Evolutionary conservation across 2,113 vertebrate genomes (phyloP), one percentile per base, ranked within the genome.

Genomic region (Notechis scutatus): DNA sequence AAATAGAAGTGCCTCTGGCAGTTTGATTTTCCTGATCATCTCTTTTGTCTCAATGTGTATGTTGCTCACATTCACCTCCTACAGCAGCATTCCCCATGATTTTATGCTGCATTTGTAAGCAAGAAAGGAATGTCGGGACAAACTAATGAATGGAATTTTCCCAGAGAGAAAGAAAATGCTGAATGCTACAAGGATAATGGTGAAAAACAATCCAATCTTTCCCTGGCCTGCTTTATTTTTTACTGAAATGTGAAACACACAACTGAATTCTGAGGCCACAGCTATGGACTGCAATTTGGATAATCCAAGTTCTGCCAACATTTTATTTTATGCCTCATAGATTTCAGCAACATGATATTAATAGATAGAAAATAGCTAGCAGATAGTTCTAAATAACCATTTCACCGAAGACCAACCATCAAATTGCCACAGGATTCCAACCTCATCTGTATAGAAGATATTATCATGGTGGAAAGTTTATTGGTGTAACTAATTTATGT

Each of bases 81-180:
- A 34, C 55, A n/a, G 91, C 54, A 85, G 50, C 74, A 91, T 85
- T 81, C 50, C 50, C 15, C 12, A 20, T 85, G 81, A 91, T 91
- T 87, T 91, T 87, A 47, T 87, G 55, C 91, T 59, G 85, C 9
- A 0, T 86, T 59, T 57, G 81, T 91, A 91, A 91, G 81, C 39
- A 61, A 87, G 91, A n/a, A 61, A 91, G 39, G 55, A 91, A 8
- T 91, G 91, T 45, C 55, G n/a, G 15, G 21, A 91, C 81, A 91
- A 50, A 59, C 91, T 87, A 91, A 59, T 91, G 91, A 91, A 87
- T 85, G 1, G 55, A 56, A 91, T 91, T 91, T 87, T 59, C 91
- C 55, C 81, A 86, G 56, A 87, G 91, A 0, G 23, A 85, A 85
- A 52, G 50, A 85, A 91, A 74, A 56, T 34, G 74, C n/a, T 18